Percentiles rank a stretch among this genome's conserved stretches.
Conservation (phyloP, 2,888 invertebrate species). For the Sesia apiformis region DNA sequence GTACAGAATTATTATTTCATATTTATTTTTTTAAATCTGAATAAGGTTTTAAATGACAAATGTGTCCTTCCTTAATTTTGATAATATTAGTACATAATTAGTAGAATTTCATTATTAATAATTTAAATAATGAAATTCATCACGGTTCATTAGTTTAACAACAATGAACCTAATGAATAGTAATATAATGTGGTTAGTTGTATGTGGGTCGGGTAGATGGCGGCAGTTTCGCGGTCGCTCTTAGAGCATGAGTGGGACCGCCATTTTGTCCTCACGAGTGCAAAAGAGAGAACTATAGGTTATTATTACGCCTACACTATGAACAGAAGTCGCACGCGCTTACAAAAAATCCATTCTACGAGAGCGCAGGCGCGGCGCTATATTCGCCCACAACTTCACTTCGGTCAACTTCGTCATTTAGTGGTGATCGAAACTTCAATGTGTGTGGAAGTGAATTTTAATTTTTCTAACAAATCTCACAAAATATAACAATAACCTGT, state of each 20-base stretch:
- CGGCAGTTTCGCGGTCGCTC: conserved; percentile 33
- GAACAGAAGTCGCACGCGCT: conserved; percentile 66
- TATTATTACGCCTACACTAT: conserved; percentile 67
- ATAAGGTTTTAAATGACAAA: too few relatives aligned
- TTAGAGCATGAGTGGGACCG: conserved; percentile 28
- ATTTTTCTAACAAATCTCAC: conserved; percentile 72
- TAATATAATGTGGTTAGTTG: background rate
- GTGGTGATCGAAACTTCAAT: conserved; percentile 70
- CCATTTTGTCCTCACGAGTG: conserved; percentile 14
- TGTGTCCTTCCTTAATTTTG: too few relatives aligned
- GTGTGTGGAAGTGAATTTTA: conserved; percentile 73
- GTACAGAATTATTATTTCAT: too few relatives aligned
- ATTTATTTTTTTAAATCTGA: too few relatives aligned
- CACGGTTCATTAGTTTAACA: too few relatives aligned
- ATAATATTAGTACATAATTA: too few relatives aligned
- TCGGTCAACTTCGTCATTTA: conserved; percentile 69
- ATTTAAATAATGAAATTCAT: too few relatives aligned
- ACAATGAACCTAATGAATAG: too few relatives aligned
- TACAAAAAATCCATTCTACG: conserved; percentile 60
- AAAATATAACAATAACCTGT: conserved; percentile 67
- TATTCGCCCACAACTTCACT: conserved; percentile 73
- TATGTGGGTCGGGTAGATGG: conserved; percentile 40
- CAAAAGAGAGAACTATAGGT: conserved; percentile 47
- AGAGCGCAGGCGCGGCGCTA: conserved; percentile 67
- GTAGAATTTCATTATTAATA: too few relatives aligned